Evolutionary conservation across 1,140 invertebrate genomes (phyloP).

Genomic region (Drosophila sproati): DNA sequence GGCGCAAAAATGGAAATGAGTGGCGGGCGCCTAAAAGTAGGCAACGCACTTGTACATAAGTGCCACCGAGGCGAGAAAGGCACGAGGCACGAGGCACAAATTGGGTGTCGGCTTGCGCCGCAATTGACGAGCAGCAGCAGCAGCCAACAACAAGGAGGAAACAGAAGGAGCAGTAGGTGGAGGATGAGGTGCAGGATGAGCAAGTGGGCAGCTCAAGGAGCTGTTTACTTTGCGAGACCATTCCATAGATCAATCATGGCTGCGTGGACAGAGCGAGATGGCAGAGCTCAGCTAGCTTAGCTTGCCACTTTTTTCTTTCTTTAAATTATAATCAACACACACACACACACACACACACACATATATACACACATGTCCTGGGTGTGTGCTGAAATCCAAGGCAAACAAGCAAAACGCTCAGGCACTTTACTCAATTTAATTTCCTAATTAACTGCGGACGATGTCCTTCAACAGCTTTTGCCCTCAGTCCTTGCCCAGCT

Average conservation of each 20-base stretch:
- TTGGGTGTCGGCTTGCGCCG: slow-evolving; percentile 39
- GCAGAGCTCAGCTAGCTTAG: slow-evolving; percentile 11
- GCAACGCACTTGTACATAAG: slow-evolving; percentile 60
- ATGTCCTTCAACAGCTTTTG: slow-evolving; percentile 35
- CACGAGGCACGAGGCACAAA: slow-evolving; percentile 9
- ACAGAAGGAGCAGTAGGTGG: slow-evolving; percentile 6
- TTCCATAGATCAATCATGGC: slow-evolving; percentile 47
- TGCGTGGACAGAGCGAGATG: slow-evolving; percentile 18
- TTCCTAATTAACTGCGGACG: slow-evolving; percentile 78
- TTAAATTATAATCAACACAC: neutral
- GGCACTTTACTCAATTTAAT: slow-evolving; percentile 83
- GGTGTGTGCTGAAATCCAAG: slow-evolving; percentile 6
- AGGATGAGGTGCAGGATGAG: neutral
- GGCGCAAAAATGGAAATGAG: slow-evolving; percentile 71
- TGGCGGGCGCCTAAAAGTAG: slow-evolving; percentile 77
- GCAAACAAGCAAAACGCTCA: slow-evolving; percentile 77
- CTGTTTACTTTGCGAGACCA: slow-evolving; percentile 6
- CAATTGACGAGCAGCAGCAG: neutral
- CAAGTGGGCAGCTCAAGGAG: slow-evolving; percentile 42
- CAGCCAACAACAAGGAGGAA: slow-evolving; percentile 2
- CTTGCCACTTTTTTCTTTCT: neutral
- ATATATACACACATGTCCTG: neutral
- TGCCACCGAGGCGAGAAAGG: neutral
- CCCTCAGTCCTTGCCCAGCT: neutral
- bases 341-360: neutral